Evolutionary conservation across 2,888 invertebrate genomes (phyloP).

Genomic region (Venusia cambrica): DNA sequence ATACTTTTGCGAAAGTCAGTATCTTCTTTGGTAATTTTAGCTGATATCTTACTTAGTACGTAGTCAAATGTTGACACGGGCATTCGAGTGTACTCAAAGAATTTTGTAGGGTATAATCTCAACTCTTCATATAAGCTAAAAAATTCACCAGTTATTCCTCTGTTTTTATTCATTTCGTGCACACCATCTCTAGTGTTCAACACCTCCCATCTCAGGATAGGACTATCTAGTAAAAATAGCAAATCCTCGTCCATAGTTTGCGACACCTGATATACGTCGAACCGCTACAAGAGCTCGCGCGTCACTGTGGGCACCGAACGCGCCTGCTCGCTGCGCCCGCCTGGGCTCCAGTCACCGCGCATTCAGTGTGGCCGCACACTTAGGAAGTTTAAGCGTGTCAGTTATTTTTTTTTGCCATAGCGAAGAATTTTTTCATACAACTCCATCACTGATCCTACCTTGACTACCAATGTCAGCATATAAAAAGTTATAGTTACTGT

Average conservation of each 20-base stretch:
- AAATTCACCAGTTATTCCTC: constrained; percentile 24
- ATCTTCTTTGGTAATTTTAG: too few relatives aligned
- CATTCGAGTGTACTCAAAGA: constrained; percentile 27
- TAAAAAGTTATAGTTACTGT: too few relatives aligned
- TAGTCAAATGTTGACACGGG: constrained; percentile 27
- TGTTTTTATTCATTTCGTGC: constrained; percentile 29
- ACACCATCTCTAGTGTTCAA: constrained; percentile 28
- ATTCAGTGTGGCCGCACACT: constrained; percentile 26
- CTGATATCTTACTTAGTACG: constrained; percentile 19
- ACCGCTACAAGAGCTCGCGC: constrained; percentile 25
- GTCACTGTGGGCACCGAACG: constrained; percentile 25
- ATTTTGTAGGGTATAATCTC: constrained; percentile 26
- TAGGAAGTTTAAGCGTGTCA: too few relatives aligned
- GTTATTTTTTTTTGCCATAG: too few relatives aligned
- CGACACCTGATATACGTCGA: constrained; percentile 1
- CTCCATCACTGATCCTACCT: too few relatives aligned
- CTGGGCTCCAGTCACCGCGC: constrained; percentile 20
- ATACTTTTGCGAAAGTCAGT: too few relatives aligned
- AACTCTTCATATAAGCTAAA: constrained; percentile 25
- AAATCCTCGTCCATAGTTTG: constrained; percentile 14
- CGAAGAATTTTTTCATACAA: too few relatives aligned
- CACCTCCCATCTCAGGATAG: constrained; percentile 25
- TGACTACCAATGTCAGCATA: too few relatives aligned
- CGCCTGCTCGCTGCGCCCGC: constrained; percentile 17
- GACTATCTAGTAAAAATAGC: constrained; percentile 27